phyloP scores from a whole-genome alignment of 2,888 invertebrate genomes.

The Cyclophora albipunctata region DNA sequence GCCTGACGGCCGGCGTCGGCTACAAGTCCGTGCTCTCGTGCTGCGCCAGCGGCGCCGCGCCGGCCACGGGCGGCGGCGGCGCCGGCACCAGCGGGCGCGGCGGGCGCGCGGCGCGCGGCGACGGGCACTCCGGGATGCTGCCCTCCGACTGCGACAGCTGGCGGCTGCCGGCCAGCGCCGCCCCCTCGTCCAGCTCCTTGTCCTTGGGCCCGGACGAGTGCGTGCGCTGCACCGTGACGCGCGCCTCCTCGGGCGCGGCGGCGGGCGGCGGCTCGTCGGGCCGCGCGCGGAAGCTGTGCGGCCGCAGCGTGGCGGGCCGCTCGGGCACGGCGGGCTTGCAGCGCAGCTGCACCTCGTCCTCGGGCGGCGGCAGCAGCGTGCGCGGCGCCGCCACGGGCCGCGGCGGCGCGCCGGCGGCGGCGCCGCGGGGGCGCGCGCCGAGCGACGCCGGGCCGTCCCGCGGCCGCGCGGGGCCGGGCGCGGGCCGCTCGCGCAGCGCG shows the following conservation, averaged over 20 bases:
- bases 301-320: slow-evolving; percentile 81
- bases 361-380: slow-evolving; percentile 41
- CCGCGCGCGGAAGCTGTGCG: slow-evolving; percentile 68
- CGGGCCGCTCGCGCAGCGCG: slow-evolving; percentile 44
- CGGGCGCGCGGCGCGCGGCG: slow-evolving; percentile 49
- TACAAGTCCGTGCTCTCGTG: slow-evolving; percentile 33
- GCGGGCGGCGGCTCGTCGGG: slow-evolving; percentile 47
- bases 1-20: slow-evolving; percentile 20
- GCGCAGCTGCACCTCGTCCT: slow-evolving; percentile 68
- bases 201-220: slow-evolving; percentile 65
- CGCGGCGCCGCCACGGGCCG: slow-evolving; percentile 69
- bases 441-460: slow-evolving; percentile 30
- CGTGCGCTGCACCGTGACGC: slow-evolving; percentile 60
- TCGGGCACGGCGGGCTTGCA: slow-evolving; percentile 88
- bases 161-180: slow-evolving; percentile 51
- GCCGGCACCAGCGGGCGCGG: slow-evolving; percentile 48
- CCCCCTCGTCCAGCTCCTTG: slow-evolving; percentile 55
- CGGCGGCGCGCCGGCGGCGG: slow-evolving; percentile 63
- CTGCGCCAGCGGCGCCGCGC: slow-evolving; percentile 26
- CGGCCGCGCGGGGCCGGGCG: slow-evolving; percentile 35
- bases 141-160: slow-evolving; percentile 77
- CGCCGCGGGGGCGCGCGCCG: slow-evolving; percentile 28
- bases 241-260: slow-evolving; percentile 47
- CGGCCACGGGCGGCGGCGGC: slow-evolving; percentile 45
- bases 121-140: slow-evolving; percentile 73